Evolutionary conservation across 2,113 vertebrate genomes (phyloP).

Genomic region (Entelurus aequoreus): DNA sequence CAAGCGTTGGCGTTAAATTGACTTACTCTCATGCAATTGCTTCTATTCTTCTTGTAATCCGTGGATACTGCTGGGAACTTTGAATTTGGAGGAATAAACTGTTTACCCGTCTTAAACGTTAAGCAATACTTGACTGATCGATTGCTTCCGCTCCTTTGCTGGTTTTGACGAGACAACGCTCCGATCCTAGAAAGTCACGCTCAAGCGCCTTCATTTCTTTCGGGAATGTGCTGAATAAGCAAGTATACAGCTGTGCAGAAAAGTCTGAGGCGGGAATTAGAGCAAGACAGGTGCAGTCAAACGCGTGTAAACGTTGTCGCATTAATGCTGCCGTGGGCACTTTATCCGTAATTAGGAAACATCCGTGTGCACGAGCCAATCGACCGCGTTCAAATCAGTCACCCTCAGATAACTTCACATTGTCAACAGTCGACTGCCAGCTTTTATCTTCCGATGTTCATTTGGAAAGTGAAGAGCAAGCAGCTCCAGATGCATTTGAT

Average conservation of each 20-base stretch:
- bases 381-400: conserved; percentile 14
- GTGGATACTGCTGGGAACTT: conserved; percentile 13
- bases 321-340: neutral
- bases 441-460: conserved; percentile 12
- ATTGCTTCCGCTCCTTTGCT: conserved; percentile 19
- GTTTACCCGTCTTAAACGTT: conserved; percentile 12
- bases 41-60: too few species aligned
- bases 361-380: conserved; percentile 4
- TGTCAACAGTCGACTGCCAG: neutral
- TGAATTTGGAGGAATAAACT: neutral
- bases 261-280: conserved; percentile 13
- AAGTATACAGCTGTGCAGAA: conserved; percentile 1
- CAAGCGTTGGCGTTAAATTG: too few species aligned
- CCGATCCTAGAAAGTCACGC: conserved; percentile 7
- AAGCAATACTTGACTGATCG: conserved; percentile 14
- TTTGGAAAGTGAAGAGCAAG: conserved; percentile 16
- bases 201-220: conserved; percentile 18
- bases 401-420: conserved; percentile 5
- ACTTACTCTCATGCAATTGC: too few species aligned
- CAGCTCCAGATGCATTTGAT: neutral
- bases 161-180: conserved; percentile 25
- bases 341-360: neutral
- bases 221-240: neutral
- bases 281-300: conserved; percentile 23
- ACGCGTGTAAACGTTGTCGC: conserved; percentile 13